Percentiles rank a stretch among this genome's conserved stretches.
Evolutionary conservation across 1,140 invertebrate genomes (phyloP).

Genomic region (Yoshiicerus persimilis): DNA sequence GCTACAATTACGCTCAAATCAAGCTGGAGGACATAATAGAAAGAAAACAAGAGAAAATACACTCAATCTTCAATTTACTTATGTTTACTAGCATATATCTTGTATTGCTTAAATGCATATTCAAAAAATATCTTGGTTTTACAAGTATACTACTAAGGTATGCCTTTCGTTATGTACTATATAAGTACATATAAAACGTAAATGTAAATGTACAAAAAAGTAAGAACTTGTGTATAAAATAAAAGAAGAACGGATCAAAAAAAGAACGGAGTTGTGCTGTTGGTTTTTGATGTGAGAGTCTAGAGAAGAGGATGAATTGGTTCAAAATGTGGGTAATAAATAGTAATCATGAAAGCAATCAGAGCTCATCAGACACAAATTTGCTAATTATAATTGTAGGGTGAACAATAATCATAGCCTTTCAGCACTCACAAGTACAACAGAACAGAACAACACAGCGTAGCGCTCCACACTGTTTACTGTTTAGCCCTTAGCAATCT

Average conservation of each 20-base stretch:
- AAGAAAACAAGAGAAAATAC: neutral
- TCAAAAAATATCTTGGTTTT: neutral
- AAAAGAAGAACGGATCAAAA: neutral
- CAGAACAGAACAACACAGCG: neutral
- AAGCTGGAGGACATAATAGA: constrained; percentile 11
- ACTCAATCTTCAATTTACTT: neutral
- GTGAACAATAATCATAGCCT: constrained; percentile 34
- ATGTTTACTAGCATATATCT: neutral
- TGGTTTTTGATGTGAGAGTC: neutral
- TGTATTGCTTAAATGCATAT: no score
- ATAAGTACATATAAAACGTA: neutral
- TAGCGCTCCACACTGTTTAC: neutral
- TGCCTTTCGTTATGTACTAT: neutral
- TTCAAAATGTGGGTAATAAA: constrained; percentile 26
- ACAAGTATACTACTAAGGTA: neutral
- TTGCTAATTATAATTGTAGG: constrained; percentile 48
- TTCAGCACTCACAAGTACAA: constrained; percentile 3
- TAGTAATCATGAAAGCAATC: constrained; percentile 45
- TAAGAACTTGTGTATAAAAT: neutral
- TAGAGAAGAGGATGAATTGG: neutral
- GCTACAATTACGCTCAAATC: constrained; percentile 13
- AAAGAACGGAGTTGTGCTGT: neutral
- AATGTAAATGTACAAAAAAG: neutral
- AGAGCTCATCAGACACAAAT: constrained; percentile 38
- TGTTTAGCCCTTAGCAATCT: neutral